These are phyloP conservation scores for Pilophorus perplexus DNA, from an alignment of 2,888 invertebrate species.

Conservation along the genomic window DNA sequence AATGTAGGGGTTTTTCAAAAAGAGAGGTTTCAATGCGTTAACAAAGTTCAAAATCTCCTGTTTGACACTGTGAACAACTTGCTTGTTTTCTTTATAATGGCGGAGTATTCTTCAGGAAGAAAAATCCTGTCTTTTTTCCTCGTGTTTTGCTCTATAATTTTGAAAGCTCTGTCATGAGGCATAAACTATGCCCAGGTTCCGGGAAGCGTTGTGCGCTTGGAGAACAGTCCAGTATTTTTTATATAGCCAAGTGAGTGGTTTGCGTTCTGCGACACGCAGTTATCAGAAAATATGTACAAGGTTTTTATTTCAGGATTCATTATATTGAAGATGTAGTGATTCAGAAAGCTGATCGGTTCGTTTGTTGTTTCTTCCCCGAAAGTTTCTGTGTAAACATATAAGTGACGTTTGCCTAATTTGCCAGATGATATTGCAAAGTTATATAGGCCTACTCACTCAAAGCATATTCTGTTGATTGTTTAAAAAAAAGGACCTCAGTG, in stretches of 20 bases:
- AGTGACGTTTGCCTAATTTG: background rate
- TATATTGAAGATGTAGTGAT: too few species aligned
- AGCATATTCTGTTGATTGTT: too few species aligned
- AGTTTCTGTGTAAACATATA: conserved; percentile 1
- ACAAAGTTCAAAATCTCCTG: background rate
- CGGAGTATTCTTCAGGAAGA: background rate
- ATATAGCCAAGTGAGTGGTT: too few species aligned
- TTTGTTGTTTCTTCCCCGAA: too few species aligned
- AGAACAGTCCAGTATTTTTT: too few species aligned
- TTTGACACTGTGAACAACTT: background rate
- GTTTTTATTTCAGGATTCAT: too few species aligned
- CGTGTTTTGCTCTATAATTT: background rate
- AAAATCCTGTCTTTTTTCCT: background rate
- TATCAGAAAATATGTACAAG: too few species aligned
- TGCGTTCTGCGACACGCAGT: too few species aligned
- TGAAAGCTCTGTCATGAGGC: background rate
- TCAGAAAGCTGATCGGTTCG: too few species aligned
- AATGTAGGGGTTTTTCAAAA: conserved; percentile 4
- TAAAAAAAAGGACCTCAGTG: too few species aligned
- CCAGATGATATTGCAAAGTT: conserved; percentile 4
- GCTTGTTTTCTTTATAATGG: too few species aligned
- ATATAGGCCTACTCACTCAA: too few species aligned
- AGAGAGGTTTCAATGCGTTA: conserved; percentile 7
- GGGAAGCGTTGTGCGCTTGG: background rate
- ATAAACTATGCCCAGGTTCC: background rate